Evolutionary conservation across 1,140 invertebrate genomes (phyloP).

Genomic region (Lysiphlebus fabarum): DNA sequence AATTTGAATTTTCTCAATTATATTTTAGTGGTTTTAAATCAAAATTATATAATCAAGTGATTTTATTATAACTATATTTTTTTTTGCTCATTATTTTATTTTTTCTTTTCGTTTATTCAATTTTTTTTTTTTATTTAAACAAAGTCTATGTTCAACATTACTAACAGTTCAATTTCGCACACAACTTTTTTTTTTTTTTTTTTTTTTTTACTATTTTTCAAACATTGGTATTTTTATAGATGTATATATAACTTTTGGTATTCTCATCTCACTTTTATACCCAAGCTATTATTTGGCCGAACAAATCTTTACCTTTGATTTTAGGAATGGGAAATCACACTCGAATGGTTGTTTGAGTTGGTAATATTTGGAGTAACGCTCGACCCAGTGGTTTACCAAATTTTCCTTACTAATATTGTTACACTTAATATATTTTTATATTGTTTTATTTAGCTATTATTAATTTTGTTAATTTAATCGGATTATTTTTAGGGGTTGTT

Average conservation of each 20-base stretch:
- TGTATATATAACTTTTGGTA: background rate
- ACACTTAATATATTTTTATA: constrained; percentile 34
- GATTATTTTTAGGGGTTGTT: no score
- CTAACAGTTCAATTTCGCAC: background rate
- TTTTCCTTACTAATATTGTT: constrained; percentile 46
- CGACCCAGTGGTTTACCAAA: constrained; percentile 43
- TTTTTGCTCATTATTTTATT: background rate
- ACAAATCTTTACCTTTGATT: constrained; percentile 48
- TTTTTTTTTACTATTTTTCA: constrained; percentile 18
- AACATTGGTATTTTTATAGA: background rate
- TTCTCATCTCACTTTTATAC: constrained; percentile 31
- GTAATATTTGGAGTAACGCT: constrained; percentile 50
- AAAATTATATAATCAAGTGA: background rate
- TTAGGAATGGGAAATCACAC: constrained; percentile 34
- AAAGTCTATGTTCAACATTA: background rate
- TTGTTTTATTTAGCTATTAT: no score
- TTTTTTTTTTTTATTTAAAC: background rate
- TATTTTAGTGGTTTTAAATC: no score
- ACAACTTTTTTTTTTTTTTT: constrained; percentile 12
- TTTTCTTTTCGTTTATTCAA: background rate
- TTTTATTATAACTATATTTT: constrained; percentile 1
- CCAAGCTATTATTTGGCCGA: constrained; percentile 45
- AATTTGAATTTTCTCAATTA: no score
- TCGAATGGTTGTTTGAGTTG: constrained; percentile 47
- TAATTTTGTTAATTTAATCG: no score